Evolutionary conservation across 2,888 invertebrate genomes (phyloP).

Genomic region (Ophioninae sp.): DNA sequence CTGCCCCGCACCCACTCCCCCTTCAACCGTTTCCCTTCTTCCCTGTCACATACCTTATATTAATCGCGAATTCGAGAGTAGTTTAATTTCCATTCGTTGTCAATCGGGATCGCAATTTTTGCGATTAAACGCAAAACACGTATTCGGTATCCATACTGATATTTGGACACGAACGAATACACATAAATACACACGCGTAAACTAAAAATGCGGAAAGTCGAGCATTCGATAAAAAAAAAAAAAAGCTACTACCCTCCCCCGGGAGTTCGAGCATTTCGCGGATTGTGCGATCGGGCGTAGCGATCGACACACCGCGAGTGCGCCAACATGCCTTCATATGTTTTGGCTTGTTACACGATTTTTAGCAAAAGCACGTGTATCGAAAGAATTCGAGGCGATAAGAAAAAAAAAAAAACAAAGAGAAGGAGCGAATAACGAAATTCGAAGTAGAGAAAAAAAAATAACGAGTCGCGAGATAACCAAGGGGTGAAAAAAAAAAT

Average conservation of each 20-base stretch:
- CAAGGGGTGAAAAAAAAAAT: constrained; percentile 2
- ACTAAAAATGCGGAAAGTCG: constrained; percentile 24
- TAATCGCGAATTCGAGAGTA: constrained; percentile 13
- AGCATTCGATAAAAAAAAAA: constrained; percentile 46
- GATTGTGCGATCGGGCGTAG: constrained; percentile 59
- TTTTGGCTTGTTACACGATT: constrained; percentile 78
- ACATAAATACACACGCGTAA: constrained; percentile 19
- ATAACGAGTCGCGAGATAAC: constrained; percentile 19
- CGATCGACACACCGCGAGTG: constrained; percentile 49
- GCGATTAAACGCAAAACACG: constrained; percentile 32
- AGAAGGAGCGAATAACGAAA: constrained; percentile 5
- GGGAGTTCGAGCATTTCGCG: constrained; percentile 60
- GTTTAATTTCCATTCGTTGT: constrained; percentile 46
- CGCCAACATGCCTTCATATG: constrained; percentile 79
- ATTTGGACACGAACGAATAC: not conserved
- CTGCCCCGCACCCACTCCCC: not conserved
- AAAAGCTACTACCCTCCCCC: constrained; percentile 35
- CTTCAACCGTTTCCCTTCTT: constrained; percentile 6
- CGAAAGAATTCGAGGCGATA: constrained; percentile 34
- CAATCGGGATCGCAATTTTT: constrained; percentile 58
- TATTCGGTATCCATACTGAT: constrained; percentile 7
- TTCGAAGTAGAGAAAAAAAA: not conserved
- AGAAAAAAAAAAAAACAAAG: constrained; percentile 18
- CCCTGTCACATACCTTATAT: constrained; percentile 42
- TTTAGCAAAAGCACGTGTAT: constrained; percentile 56